A percentile compares a stretch with the other conserved stretches of the same genome.
Conservation (phyloP, 2,113 vertebrate genomes). For the Callithrix jacchus region DNA sequence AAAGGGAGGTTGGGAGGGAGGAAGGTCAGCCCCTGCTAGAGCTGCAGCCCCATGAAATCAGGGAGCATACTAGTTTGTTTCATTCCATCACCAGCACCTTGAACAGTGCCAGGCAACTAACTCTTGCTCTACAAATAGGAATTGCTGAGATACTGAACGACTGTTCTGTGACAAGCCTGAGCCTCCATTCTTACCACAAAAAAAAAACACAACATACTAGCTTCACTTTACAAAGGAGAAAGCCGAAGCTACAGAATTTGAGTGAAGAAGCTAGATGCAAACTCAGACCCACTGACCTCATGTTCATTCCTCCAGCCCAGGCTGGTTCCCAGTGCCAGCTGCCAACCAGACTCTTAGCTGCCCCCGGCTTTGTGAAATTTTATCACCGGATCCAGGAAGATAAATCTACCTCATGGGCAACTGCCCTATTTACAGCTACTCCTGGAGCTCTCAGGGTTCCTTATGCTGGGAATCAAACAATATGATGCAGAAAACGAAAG, state of each 20-base stretch:
- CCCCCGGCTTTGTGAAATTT: not conserved
- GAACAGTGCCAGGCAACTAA: not conserved
- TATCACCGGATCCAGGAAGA: not conserved
- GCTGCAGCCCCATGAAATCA: not conserved
- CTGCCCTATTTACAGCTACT: not conserved
- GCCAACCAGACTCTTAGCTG: not conserved
- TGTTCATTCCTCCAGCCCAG: not conserved
- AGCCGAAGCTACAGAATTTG: not conserved
- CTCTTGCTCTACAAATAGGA: not conserved
- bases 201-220: not conserved
- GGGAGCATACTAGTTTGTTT: not conserved
- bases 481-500: not conserved
- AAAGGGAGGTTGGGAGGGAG: not conserved
- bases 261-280: not conserved
- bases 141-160: not conserved
- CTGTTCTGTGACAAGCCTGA: not conserved
- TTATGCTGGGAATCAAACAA: not conserved
- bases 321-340: not conserved
- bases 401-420: not conserved
- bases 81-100: not conserved
- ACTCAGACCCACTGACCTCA: not conserved
- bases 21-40: not conserved
- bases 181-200: not conserved
- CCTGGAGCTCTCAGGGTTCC: not conserved
- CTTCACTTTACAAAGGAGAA: not conserved